Evolutionary conservation across 2,888 invertebrate genomes (phyloP).

Genomic region (Megaustenia siamemsis): DNA sequence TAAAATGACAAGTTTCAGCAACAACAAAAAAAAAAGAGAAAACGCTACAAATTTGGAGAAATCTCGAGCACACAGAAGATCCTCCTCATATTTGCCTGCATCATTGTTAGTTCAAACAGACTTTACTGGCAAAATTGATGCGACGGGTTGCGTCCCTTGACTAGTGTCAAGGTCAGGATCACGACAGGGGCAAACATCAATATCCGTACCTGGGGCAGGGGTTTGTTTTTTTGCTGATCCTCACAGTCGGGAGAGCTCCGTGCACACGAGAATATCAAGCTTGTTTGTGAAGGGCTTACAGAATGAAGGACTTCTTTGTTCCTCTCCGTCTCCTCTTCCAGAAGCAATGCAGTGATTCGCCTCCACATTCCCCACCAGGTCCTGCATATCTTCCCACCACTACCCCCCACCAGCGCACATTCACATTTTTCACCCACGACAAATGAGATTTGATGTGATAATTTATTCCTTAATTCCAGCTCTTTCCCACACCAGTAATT

Average conservation of each 20-base stretch:
- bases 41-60: neutral
- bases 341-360: slow-evolving; percentile 5
- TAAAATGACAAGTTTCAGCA: neutral
- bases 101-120: slow-evolving; percentile 43
- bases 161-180: slow-evolving; percentile 51
- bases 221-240: slow-evolving; percentile 50
- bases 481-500: no score
- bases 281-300: slow-evolving; percentile 42
- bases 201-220: slow-evolving; percentile 33
- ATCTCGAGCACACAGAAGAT: slow-evolving; percentile 1
- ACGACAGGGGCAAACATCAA: slow-evolving; percentile 43
- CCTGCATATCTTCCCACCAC: no score
- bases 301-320: slow-evolving; percentile 29
- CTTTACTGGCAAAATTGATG: slow-evolving; percentile 32
- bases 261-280: slow-evolving; percentile 41
- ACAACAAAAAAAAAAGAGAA: no score
- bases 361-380: no score
- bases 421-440: no score
- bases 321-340: neutral
- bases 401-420: no score
- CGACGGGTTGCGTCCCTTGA: slow-evolving; percentile 13
- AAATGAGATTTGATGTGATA: neutral
- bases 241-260: slow-evolving; percentile 13
- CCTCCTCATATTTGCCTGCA: slow-evolving; percentile 22
- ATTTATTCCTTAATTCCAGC: no score